Evolutionary conservation across 2,113 vertebrate genomes (phyloP).

Genomic region (Laterallus jamaicensis): DNA sequence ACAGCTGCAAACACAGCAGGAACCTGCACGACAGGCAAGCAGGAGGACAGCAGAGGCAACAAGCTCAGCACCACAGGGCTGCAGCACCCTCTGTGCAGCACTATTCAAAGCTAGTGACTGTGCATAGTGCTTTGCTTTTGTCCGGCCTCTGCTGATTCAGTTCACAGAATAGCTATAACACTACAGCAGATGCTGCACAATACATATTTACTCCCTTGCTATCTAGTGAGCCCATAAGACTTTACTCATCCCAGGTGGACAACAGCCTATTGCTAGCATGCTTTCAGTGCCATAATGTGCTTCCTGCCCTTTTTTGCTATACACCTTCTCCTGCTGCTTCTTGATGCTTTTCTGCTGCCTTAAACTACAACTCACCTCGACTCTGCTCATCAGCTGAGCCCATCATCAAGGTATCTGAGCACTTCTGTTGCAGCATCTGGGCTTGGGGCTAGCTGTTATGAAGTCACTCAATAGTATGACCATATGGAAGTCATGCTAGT

Average conservation of each 20-base stretch:
- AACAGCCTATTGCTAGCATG: not conserved
- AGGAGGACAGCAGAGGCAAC: not conserved
- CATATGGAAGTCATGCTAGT: not conserved
- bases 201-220: not conserved
- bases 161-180: not conserved
- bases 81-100: not conserved
- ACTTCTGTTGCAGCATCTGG: not conserved
- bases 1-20: not conserved
- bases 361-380: not conserved
- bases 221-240: not conserved
- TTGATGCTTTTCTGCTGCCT: not conserved
- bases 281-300: not conserved
- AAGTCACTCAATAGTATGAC: not conserved
- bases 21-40: not conserved
- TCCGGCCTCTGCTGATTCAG: not conserved
- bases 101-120: not conserved
- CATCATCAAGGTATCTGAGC: not conserved
- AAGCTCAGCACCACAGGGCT: not conserved
- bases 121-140: not conserved
- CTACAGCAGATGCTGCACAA: not conserved
- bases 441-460: not conserved
- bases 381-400: not conserved
- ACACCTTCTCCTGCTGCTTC: not conserved
- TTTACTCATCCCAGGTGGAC: not conserved
- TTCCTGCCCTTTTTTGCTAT: not conserved